Conservation (phyloP, 2,797 vertebrate species). For the Hippocampus kuda region DNA sequence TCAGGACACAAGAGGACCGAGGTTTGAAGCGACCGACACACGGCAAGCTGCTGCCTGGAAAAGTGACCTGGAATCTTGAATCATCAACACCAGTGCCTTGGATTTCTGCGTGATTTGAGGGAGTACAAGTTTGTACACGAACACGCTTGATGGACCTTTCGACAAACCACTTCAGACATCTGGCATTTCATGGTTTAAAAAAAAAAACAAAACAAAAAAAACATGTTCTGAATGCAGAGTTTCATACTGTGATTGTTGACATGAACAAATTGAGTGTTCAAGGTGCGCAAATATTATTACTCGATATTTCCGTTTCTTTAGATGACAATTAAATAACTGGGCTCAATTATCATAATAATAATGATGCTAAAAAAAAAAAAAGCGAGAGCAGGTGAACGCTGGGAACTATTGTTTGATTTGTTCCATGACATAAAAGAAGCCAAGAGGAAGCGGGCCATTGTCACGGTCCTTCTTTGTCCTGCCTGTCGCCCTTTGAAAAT, state of each 20-base stretch:
- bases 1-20: slow-evolving; percentile 15
- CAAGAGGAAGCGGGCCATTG: not conserved
- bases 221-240: not conserved
- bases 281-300: slow-evolving; percentile 9
- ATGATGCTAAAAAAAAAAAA: slow-evolving; percentile 1
- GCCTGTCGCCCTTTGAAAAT: not conserved
- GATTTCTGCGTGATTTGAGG: not conserved
- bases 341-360: slow-evolving; percentile 5
- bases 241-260: not conserved
- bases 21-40: slow-evolving; percentile 25
- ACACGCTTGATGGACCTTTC: not conserved
- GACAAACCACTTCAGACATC: not conserved
- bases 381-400: not conserved
- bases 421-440: slow-evolving; percentile 4
- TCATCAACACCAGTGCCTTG: slow-evolving; percentile 6
- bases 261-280: not conserved
- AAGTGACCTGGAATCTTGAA: slow-evolving; percentile 40
- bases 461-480: not conserved
- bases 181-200: not conserved
- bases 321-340: slow-evolving; percentile 10
- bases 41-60: slow-evolving; percentile 26
- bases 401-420: not conserved
- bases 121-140: not conserved
- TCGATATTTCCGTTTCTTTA: too few species aligned
- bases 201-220: not conserved